phyloP scores from a whole-genome alignment of 2,113 vertebrate species.

The Phyllostomus hastatus region DNA sequence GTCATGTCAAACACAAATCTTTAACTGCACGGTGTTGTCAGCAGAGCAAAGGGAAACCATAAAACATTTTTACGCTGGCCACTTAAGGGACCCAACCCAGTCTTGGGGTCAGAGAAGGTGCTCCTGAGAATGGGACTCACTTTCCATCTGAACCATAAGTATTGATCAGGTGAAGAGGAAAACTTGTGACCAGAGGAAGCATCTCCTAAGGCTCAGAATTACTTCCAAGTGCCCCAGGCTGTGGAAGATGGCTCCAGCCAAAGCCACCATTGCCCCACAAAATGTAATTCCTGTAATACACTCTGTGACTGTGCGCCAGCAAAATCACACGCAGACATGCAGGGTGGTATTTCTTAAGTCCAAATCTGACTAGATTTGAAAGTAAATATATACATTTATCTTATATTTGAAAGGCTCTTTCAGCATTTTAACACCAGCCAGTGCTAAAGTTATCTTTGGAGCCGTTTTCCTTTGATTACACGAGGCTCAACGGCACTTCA shows the following conservation, averaged over 20 bases:
- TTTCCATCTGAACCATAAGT: background rate
- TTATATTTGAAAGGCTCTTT: constrained; percentile 56
- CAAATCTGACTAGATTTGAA: constrained; percentile 27
- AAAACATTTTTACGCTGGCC: background rate
- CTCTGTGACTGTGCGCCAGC: background rate
- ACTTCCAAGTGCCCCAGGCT: background rate
- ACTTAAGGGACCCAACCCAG: background rate
- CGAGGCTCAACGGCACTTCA: constrained; percentile 33
- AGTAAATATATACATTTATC: constrained; percentile 53
- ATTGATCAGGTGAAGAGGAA: constrained; percentile 38
- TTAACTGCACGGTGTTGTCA: background rate
- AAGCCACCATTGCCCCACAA: background rate
- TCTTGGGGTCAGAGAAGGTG: background rate
- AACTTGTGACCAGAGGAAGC: constrained; percentile 1
- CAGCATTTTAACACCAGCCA: constrained; percentile 22
- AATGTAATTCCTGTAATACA: constrained; percentile 15
- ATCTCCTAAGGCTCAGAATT: background rate
- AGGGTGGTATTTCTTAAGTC: background rate
- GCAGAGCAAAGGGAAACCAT: background rate
- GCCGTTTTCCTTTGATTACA: constrained; percentile 58
- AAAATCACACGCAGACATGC: background rate
- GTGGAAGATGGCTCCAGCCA: background rate
- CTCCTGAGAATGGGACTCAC: constrained; percentile 22
- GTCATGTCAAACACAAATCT: background rate
- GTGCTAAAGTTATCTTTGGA: constrained; percentile 43